Evolutionary conservation across 2,113 vertebrate genomes (phyloP).

Genomic region (Choloepus hoffmanni): DNA sequence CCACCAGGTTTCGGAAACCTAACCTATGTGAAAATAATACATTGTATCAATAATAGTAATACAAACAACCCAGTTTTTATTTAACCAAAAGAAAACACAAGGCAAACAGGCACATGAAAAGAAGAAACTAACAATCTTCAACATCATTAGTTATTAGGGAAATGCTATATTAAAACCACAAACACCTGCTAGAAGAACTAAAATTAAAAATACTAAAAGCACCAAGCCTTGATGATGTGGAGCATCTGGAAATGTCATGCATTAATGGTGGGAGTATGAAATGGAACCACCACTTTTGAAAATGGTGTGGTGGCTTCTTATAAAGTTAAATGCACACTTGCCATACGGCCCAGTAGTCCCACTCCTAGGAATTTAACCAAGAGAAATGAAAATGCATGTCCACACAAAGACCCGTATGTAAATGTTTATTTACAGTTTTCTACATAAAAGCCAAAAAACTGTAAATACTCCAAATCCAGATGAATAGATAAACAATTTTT

Average conservation of each 20-base stretch:
- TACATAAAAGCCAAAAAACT: not conserved
- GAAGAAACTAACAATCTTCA: not conserved
- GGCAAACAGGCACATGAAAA: too few species aligned
- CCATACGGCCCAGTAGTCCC: not conserved
- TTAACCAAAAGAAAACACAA: not conserved
- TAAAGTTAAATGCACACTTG: not conserved
- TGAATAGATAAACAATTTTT: not conserved
- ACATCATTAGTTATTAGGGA: not conserved
- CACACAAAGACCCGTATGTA: not conserved
- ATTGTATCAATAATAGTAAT: not conserved
- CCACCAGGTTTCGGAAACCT: conserved; percentile 24
- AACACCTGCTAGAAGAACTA: not conserved
- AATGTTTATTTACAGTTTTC: not conserved
- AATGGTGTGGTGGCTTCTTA: not conserved
- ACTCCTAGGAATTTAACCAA: not conserved
- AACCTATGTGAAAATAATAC: conserved; percentile 11
- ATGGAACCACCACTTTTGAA: not conserved
- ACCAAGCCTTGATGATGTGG: not conserved
- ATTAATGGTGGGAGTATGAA: not conserved
- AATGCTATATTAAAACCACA: not conserved
- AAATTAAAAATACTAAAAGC: conserved; percentile 3
- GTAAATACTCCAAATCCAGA: not conserved
- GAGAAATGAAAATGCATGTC: not conserved
- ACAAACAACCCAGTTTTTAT: not conserved
- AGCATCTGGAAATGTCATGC: not conserved